Conservation (phyloP, 2,888 invertebrate species). For the Apotomis capreana region DNA sequence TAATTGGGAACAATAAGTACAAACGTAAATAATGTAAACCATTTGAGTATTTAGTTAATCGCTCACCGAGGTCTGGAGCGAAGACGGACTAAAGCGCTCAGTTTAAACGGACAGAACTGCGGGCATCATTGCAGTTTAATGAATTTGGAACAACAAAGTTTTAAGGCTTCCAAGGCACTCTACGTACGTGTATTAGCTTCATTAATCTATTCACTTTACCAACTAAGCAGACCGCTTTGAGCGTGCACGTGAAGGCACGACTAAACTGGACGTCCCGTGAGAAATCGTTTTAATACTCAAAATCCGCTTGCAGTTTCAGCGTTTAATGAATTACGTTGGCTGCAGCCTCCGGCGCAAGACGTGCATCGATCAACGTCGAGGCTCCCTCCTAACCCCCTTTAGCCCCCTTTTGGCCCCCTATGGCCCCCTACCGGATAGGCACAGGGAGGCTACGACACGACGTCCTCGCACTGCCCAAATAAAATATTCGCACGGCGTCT, state of each 20-base stretch:
- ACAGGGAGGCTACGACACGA: constrained; percentile 61
- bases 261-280: constrained; percentile 78
- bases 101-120: constrained; percentile 35
- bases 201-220: constrained; percentile 71
- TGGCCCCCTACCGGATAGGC: constrained; percentile 61
- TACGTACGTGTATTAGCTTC: constrained; percentile 57
- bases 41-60: constrained; percentile 6
- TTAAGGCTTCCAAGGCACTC: constrained; percentile 36
- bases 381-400: constrained; percentile 54
- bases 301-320: constrained; percentile 82
- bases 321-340: constrained; percentile 84
- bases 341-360: constrained; percentile 85
- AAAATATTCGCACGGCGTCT: constrained; percentile 76
- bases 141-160: constrained; percentile 42
- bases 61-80: constrained; percentile 7
- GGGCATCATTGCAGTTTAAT: constrained; percentile 38
- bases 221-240: constrained; percentile 61
- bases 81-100: constrained; percentile 11
- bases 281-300: constrained; percentile 83
- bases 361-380: constrained; percentile 86
- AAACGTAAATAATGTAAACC: neutral
- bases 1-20: neutral
- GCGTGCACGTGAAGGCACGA: constrained; percentile 63
- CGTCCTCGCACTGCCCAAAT: constrained; percentile 78
- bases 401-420: constrained; percentile 48